Conservation (phyloP, 37 sponge, comb jelly and placozoan genomes). For the Hexactinellida sp. region DNA sequence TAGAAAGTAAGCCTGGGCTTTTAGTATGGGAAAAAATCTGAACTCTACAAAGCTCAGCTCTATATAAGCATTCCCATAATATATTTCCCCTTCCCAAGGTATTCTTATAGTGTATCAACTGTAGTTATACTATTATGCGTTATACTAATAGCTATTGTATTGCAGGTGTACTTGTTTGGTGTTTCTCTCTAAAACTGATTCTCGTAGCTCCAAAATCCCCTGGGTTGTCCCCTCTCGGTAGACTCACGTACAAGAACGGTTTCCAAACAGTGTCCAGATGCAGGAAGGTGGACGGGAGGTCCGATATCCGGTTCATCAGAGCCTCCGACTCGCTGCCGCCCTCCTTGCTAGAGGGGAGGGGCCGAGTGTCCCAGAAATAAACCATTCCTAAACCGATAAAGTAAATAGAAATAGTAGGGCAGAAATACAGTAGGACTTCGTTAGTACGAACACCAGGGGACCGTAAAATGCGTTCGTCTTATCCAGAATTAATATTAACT, state of each 20-base stretch:
- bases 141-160: too few relatives aligned
- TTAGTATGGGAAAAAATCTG: too few relatives aligned
- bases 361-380: slow-evolving; percentile 83
- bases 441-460: too few relatives aligned
- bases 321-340: slow-evolving; percentile 16
- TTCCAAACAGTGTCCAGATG: slow-evolving; percentile 66
- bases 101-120: too few relatives aligned
- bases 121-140: too few relatives aligned
- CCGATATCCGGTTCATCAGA: not conserved
- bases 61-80: too few relatives aligned
- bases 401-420: not conserved
- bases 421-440: too few relatives aligned
- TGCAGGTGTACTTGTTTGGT: not conserved
- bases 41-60: too few relatives aligned
- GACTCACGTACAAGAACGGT: slow-evolving; percentile 61
- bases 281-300: slow-evolving; percentile 24
- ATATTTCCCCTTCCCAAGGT: too few relatives aligned
- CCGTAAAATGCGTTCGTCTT: too few relatives aligned
- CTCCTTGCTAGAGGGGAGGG: slow-evolving; percentile 29
- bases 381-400: slow-evolving; percentile 27
- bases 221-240: slow-evolving; percentile 44
- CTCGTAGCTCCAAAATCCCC: slow-evolving; percentile 43
- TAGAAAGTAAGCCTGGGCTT: too few relatives aligned
- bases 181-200: slow-evolving; percentile 43
- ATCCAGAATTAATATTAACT: too few relatives aligned